Base-by-base conservation (phyloP, 2,888 invertebrate species). In the Copidosoma aretas region DNA sequence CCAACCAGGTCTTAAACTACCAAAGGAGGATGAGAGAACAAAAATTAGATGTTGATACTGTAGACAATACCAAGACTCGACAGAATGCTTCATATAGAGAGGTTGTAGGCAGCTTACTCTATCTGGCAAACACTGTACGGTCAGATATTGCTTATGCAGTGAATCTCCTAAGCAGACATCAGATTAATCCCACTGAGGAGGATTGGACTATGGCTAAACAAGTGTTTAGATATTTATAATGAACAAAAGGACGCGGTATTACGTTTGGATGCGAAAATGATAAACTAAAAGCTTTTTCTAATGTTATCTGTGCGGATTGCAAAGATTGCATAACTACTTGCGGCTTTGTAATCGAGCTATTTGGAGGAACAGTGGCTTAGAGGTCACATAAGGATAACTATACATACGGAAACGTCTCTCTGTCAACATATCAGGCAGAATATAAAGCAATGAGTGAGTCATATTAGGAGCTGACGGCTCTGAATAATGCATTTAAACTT, bases 401-500 rank as follows among this genome's bases (percentile, higher is more conserved):
- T 32, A n/a, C n/a, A n/a, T n/a, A n/a, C n/a, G n/a, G n/a, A n/a
- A n/a, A n/a, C n/a, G 68, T 71, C 1, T 68, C 68, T 1, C 46
- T 73, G 14, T 73, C 68, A 4, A 68, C 72, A 5, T 71, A 70
- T 49, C 67, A 70, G 39, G 49, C 43, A 1, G 43, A 62, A 24
- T 54, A 49, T 22, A 41, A 54, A 5, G 15, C 62, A 22, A 41
- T 62, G 54, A 62, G 62, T 17, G 43, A 62, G 15, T n/a, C 54
- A 3, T 54, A 22, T 21, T 22, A 62, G 32, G 62, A 62, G 21
- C 10, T 43, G 15, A 41, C 41, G 41, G 10, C 49, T 5, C 1
- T 54, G 15, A 19, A 74, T 49, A 71, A 71, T 64, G 70, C 73
- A 12, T 22, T 73, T 12, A 67, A 60, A 39, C 39, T 73, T 51